Evolutionary conservation across 2,113 vertebrate species (phyloP).

Genomic region (Microtus ochrogaster): DNA sequence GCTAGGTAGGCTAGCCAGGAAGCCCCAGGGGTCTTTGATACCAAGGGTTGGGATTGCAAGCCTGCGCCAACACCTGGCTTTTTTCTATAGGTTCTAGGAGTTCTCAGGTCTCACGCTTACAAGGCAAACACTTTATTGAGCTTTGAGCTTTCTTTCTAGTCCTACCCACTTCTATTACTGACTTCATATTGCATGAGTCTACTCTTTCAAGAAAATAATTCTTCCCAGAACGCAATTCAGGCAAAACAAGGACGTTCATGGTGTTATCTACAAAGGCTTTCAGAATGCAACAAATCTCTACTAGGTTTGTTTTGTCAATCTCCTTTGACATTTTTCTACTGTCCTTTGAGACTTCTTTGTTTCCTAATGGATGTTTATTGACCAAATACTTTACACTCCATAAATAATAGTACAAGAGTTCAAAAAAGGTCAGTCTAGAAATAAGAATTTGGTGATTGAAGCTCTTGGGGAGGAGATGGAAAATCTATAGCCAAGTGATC

Average conservation of each 20-base stretch:
- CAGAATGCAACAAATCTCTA: neutral
- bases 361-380: constrained; percentile 29
- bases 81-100: neutral
- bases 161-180: neutral
- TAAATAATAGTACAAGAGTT: neutral
- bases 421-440: neutral
- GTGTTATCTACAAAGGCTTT: neutral
- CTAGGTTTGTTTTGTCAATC: neutral
- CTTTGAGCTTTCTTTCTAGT: neutral
- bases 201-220: neutral
- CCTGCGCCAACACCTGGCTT: neutral
- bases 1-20: neutral
- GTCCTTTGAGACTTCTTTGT: neutral
- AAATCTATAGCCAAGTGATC: constrained; percentile 2
- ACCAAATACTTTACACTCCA: neutral
- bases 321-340: constrained; percentile 1
- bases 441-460: neutral
- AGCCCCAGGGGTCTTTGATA: neutral
- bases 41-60: too few species aligned
- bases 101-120: neutral
- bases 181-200: neutral
- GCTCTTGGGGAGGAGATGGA: neutral
- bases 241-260: neutral
- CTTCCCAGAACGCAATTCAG: neutral
- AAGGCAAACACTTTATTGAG: neutral